These are phyloP conservation scores for Acipenser oxyrinchus DNA, from an alignment of 2,797 vertebrate species.

Conservation along the genomic window DNA sequence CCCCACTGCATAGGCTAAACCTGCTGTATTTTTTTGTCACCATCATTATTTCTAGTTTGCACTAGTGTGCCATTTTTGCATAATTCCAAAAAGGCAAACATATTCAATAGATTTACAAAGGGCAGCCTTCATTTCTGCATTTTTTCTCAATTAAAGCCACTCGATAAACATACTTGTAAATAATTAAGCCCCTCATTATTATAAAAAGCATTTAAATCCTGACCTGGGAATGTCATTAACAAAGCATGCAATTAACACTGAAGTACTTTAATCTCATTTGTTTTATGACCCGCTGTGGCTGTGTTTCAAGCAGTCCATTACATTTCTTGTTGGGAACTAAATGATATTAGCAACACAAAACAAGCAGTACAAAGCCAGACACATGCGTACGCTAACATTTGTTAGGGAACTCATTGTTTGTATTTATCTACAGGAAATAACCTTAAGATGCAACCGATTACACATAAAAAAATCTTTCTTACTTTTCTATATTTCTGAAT, in stretches of 20 bases:
- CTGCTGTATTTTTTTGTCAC: too few relatives aligned
- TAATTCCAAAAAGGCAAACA: not conserved
- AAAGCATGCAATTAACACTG: constrained; percentile 57
- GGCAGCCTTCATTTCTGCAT: not conserved
- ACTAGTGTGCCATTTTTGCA: not conserved
- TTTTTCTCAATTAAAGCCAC: constrained; percentile 28
- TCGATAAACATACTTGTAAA: constrained; percentile 24
- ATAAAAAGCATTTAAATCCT: constrained; percentile 52
- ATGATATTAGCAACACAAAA: constrained; percentile 44
- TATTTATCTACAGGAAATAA: too few relatives aligned
- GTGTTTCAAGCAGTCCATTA: constrained; percentile 58
- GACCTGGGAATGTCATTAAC: constrained; percentile 58
- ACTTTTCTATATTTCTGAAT: too few relatives aligned
- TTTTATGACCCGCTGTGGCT: constrained; percentile 63
- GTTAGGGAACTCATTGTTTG: too few relatives aligned
- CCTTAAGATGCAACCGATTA: too few relatives aligned
- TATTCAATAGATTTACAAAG: not conserved
- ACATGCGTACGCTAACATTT: too few relatives aligned
- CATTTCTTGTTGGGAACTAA: constrained; percentile 63
- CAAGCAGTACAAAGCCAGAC: too few relatives aligned
- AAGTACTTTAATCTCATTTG: constrained; percentile 63
- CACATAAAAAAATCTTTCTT: too few relatives aligned
- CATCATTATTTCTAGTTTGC: too few relatives aligned
- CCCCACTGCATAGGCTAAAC: too few relatives aligned
- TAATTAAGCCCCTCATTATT: constrained; percentile 49